These are phyloP conservation scores for Leptoclinus maculatus DNA, from an alignment of 2,797 vertebrate species.

Conservation along the genomic window DNA sequence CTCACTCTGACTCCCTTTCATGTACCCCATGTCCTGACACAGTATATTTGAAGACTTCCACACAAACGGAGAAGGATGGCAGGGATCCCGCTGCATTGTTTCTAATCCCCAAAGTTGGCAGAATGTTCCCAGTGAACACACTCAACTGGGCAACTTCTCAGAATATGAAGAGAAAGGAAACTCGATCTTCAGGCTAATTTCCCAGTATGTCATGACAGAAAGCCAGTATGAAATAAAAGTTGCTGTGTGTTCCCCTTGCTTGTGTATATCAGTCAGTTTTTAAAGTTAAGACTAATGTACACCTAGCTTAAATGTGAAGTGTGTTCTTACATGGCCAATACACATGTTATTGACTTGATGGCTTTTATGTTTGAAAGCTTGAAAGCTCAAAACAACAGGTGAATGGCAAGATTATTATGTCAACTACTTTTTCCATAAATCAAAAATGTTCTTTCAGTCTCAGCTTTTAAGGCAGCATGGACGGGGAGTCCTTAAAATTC, in stretches of 20 bases:
- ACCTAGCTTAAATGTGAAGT: background rate
- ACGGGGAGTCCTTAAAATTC: background rate
- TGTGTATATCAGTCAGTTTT: background rate
- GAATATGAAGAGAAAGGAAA: background rate
- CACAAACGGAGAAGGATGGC: background rate
- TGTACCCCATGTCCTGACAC: conserved; percentile 35
- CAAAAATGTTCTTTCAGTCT: background rate
- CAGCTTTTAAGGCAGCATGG: too few relatives aligned
- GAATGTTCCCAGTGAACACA: background rate
- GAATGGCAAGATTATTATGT: background rate
- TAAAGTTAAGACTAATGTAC: background rate
- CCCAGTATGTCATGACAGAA: background rate
- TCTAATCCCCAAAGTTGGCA: conserved; percentile 5
- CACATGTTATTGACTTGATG: background rate
- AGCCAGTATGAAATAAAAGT: background rate
- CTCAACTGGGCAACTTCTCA: background rate
- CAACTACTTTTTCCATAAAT: background rate
- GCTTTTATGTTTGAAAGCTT: conserved; percentile 2
- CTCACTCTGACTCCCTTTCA: conserved; percentile 27
- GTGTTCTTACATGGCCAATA: background rate
- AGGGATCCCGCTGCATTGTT: conserved; percentile 4
- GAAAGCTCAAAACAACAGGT: background rate
- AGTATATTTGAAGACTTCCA: conserved; percentile 1
- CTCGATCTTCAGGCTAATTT: background rate
- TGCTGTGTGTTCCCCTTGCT: background rate